Evolutionary conservation across 2,797 vertebrate genomes (phyloP).

Genomic region (Diceros bicornis): DNA sequence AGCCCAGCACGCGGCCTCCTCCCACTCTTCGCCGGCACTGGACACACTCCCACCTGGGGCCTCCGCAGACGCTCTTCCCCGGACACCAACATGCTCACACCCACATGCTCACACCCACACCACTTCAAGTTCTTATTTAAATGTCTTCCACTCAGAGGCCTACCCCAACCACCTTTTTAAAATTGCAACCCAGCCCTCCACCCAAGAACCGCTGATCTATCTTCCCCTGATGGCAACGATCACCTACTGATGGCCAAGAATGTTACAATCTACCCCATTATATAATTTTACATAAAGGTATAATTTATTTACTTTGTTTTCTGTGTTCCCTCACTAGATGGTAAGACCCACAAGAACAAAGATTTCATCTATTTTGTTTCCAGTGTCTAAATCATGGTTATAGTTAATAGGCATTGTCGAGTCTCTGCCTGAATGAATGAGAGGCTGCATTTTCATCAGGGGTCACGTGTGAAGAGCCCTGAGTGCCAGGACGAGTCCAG

Average conservation of each 20-base stretch:
- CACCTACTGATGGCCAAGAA: background rate
- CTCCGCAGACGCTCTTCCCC: background rate
- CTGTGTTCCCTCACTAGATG: background rate
- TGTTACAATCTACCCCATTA: background rate
- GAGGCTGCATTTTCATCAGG: background rate
- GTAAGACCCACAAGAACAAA: background rate
- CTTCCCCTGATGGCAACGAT: background rate
- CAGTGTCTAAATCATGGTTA: no score
- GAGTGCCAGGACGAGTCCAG: background rate
- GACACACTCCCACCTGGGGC: background rate
- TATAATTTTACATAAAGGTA: background rate
- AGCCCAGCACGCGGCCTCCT: background rate
- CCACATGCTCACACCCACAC: rapidly evolving
- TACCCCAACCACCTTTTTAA: background rate
- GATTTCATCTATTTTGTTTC: background rate
- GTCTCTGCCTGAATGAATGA: background rate
- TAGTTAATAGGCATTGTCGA: no score
- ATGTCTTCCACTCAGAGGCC: background rate
- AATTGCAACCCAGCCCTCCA: background rate
- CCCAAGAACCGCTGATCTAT: background rate
- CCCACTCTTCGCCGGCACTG: background rate
- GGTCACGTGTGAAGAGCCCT: background rate
- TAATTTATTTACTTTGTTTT: background rate
- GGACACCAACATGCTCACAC: no score
- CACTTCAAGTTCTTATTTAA: background rate